Evolutionary conservation across 37 sponge, comb jelly and placozoan species (phyloP), one percentile per base, ranked within the genome.

Genomic region (Petrosia ficiformis): DNA sequence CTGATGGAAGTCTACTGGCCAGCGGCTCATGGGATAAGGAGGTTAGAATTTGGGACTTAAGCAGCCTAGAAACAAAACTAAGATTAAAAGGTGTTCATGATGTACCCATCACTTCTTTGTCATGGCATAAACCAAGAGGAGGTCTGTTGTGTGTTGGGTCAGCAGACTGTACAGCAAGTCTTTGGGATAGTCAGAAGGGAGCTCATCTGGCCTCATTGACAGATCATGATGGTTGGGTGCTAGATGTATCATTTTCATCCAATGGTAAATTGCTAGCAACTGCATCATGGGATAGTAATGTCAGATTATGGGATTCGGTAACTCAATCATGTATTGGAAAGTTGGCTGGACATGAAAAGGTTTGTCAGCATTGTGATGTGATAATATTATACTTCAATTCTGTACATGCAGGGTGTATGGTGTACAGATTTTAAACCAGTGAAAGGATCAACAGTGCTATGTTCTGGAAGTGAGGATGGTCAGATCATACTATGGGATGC

Each of bases 21-120:
- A 75, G 82, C 38, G 94, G 82, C 21, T 67, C 74, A 14, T 93
- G 94, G 94, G 94, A 93, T 78, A 93, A 88, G 42, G 94, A 93
- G 68, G 83, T 85, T 26, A 80, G 86, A 39, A 59, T 93, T 2
- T 89, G 94, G 86, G 86, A 88, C 57, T 72, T 89, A 22, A 74
- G 71, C 63, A 88, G 57, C 39, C 57, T 89, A 42, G 86, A 88
- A 16, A 77, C 73, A 24, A 67, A 4, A n/a, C 29, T 31, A 37
- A 74, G 57, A 19, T 52, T 93, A 75, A 81, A 81, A 30, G 80
- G 81, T 29, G 79, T 65, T n/a, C 93, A 92, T 36, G 54, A 77
- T 4, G 75, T 70, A 3, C 94, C 94, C 10, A 26, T 93, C 65
- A 93, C 90, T 28, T 70, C 82, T 34, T 19, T 93, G 21, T 58